Evolutionary conservation across 2,797 vertebrate species (phyloP).

Genomic region (Eurystomus glaucurus): DNA sequence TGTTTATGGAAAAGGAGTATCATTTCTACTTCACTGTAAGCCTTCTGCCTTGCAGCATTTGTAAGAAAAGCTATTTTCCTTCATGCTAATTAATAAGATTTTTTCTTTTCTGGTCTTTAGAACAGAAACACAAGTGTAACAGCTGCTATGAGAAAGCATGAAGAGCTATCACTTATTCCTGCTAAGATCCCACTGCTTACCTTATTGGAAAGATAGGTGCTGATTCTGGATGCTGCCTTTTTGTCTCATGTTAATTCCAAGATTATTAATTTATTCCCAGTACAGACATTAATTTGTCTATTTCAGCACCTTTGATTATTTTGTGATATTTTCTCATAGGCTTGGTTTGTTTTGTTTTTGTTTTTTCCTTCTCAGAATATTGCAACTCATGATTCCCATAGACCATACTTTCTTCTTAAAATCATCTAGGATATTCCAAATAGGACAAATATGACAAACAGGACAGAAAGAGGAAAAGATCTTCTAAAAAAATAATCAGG

Average conservation of each 20-base stretch:
- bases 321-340: neutral
- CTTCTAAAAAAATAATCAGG: neutral
- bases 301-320: neutral
- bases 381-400: neutral
- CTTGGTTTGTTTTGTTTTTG: neutral
- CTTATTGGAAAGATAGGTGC: neutral
- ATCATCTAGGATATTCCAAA: neutral
- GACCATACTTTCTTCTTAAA: neutral
- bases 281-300: neutral
- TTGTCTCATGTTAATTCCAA: neutral
- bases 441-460: neutral
- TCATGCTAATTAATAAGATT: neutral
- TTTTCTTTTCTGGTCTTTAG: neutral
- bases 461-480: neutral
- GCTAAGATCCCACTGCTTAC: neutral
- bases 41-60: neutral
- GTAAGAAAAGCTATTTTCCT: neutral
- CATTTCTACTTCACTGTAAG: neutral
- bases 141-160: neutral
- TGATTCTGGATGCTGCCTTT: neutral
- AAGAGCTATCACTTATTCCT: neutral
- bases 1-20: neutral
- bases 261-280: neutral
- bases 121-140: neutral
- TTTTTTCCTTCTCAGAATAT: neutral